A percentile compares a stretch with the other conserved stretches of the same genome.
These are phyloP conservation scores for Psilopsiagon aymara DNA, from an alignment of 2,113 vertebrate species.

Conservation along the genomic window DNA sequence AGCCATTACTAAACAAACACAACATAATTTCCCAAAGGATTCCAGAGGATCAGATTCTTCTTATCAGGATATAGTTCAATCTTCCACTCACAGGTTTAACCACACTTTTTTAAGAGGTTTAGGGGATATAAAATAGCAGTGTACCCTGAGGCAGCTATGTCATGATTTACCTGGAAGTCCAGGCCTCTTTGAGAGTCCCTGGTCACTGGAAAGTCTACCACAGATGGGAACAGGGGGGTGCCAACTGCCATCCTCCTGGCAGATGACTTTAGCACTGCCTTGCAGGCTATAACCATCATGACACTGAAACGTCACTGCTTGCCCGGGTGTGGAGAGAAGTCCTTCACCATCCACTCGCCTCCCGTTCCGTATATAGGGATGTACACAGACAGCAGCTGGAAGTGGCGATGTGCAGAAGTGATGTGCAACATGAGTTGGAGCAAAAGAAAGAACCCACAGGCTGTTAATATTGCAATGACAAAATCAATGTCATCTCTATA, in stretches of 20 bases:
- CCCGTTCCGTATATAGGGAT: neutral
- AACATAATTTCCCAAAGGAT: neutral
- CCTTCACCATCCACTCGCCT: neutral
- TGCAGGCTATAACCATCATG: neutral
- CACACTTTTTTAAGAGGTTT: rapidly evolving
- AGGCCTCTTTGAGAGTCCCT: rapidly evolving
- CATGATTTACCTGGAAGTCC: neutral
- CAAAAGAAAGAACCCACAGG: neutral
- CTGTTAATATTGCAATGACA: neutral
- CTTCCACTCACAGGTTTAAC: neutral
- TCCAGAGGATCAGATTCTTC: neutral
- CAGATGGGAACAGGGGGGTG: neutral
- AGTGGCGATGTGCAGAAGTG: rapidly evolving
- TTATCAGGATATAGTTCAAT: neutral
- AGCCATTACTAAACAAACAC: neutral
- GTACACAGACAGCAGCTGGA: constrained; percentile 6
- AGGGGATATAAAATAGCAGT: neutral
- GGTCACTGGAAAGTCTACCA: rapidly evolving
- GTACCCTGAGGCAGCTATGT: rapidly evolving
- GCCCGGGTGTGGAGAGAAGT: neutral
- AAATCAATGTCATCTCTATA: rapidly evolving
- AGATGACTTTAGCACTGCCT: neutral
- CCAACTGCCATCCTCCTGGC: constrained; percentile 57
- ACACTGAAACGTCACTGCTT: neutral
- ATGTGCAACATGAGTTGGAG: neutral